phyloP scores from a whole-genome alignment of 1,140 invertebrate species.

The Bombus turneri region DNA sequence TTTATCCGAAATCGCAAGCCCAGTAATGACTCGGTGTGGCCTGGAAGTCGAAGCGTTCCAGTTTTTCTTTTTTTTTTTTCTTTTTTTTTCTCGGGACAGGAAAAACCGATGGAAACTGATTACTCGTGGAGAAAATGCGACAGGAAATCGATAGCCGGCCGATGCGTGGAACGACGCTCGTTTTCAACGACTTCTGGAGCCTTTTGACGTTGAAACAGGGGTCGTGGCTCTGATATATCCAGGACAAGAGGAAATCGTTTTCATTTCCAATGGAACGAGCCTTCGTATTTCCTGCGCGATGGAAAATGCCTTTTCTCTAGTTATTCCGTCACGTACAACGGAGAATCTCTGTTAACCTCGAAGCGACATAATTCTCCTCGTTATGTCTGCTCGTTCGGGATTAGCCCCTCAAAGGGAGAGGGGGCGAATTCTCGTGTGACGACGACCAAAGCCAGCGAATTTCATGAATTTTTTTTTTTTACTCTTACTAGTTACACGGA shows the following conservation, averaged over 20 bases:
- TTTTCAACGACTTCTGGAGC: not conserved
- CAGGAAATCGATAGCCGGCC: conserved; percentile 41
- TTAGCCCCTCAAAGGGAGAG: not conserved
- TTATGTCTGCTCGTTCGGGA: not conserved
- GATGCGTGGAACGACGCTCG: conserved; percentile 30
- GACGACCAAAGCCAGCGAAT: no score
- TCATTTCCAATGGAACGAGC: conserved; percentile 13
- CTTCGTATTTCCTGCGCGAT: not conserved
- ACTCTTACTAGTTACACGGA: no score
- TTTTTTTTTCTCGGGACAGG: not conserved
- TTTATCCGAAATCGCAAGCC: not conserved
- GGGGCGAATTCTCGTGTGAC: no score
- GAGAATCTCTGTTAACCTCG: not conserved
- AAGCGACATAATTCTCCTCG: not conserved
- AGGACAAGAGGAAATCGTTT: conserved; percentile 42
- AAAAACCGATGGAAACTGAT: conserved; percentile 47
- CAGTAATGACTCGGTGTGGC: not conserved
- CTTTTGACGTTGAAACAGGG: conserved; percentile 16
- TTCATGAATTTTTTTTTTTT: no score
- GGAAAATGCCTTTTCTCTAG: no score
- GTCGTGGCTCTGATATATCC: conserved; percentile 27
- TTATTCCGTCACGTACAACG: not conserved
- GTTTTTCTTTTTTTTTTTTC: not conserved
- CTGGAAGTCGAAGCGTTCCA: conserved; percentile 14
- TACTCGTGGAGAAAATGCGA: conserved; percentile 41